Evolutionary conservation across 2,888 invertebrate genomes (phyloP).

Genomic region (Rhagophthalmus giganteus): DNA sequence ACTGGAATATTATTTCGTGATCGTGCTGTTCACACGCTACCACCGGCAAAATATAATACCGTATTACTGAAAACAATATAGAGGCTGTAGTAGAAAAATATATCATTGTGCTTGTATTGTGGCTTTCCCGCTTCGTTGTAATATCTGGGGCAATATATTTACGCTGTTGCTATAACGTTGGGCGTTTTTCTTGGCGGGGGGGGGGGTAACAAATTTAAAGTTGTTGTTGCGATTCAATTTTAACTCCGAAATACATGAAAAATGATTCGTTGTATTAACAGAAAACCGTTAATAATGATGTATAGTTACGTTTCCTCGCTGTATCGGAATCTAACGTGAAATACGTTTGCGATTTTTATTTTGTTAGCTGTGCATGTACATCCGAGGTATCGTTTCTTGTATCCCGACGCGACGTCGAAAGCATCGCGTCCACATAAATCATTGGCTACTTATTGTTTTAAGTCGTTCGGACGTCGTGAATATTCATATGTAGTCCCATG

Average conservation of each 20-base stretch:
- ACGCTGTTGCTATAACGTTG: conserved; percentile 8
- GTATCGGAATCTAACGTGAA: no score
- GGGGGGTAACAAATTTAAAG: conserved; percentile 28
- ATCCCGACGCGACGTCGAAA: no score
- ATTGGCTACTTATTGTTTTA: conserved; percentile 38
- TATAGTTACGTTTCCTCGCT: no score
- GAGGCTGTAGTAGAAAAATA: conserved; percentile 35
- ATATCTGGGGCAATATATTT: conserved; percentile 34
- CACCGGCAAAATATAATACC: conserved; percentile 38
- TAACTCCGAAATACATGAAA: conserved; percentile 11
- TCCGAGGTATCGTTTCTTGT: no score
- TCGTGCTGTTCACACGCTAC: conserved; percentile 41
- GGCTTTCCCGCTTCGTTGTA: conserved; percentile 27
- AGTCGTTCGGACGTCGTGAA: conserved; percentile 38
- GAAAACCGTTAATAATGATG: conserved; percentile 9
- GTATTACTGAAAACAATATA: conserved; percentile 42
- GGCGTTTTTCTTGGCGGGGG: conserved; percentile 18
- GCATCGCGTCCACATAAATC: conserved; percentile 29
- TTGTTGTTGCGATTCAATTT: conserved; percentile 25
- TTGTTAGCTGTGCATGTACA: no score
- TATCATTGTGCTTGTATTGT: conserved; percentile 35
- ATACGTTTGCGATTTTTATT: no score
- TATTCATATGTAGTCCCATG: conserved; percentile 38
- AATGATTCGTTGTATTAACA: conserved; percentile 11
- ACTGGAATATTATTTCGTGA: conserved; percentile 40